Percentiles rank a stretch among this genome's conserved stretches.
Conservation (phyloP, 2,888 invertebrate genomes). For the Choreutis nemorana region DNA sequence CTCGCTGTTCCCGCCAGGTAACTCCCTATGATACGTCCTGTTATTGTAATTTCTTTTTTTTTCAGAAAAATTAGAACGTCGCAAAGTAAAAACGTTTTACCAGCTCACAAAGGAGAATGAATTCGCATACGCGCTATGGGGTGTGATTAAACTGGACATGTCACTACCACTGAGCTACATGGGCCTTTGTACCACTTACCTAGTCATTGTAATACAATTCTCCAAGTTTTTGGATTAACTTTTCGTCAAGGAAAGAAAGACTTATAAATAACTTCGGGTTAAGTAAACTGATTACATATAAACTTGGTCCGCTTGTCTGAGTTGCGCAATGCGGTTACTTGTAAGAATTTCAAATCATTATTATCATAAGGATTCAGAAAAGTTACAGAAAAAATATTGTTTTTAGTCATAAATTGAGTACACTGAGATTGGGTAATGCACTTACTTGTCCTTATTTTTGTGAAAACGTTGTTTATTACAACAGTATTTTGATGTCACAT, state of each 20-base stretch:
- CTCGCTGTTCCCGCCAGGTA: no score
- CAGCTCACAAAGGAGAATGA: slow-evolving; percentile 37
- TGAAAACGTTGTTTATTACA: no score
- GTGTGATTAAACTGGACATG: slow-evolving; percentile 44
- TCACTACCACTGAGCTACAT: slow-evolving; percentile 42
- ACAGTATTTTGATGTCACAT: no score
- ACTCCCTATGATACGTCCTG: slow-evolving; percentile 1
- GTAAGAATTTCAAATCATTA: no score
- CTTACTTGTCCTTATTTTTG: no score
- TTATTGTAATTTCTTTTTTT: slow-evolving; percentile 10
- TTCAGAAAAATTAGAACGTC: slow-evolving; percentile 37
- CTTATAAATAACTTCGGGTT: no score
- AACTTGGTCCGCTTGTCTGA: no score
- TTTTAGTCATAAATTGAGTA: no score
- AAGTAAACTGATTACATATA: background rate
- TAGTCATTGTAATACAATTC: slow-evolving; percentile 49
- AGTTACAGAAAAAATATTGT: no score
- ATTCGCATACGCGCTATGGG: slow-evolving; percentile 39
- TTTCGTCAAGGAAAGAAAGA: background rate
- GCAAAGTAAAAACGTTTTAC: slow-evolving; percentile 42
- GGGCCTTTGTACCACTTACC: slow-evolving; percentile 43
- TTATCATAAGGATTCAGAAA: no score
- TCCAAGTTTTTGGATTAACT: slow-evolving; percentile 43
- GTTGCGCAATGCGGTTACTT: no score
- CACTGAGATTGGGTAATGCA: no score